Base-by-base conservation (phyloP, 23 tunicate species). In the Trididemnum miniatum region DNA sequence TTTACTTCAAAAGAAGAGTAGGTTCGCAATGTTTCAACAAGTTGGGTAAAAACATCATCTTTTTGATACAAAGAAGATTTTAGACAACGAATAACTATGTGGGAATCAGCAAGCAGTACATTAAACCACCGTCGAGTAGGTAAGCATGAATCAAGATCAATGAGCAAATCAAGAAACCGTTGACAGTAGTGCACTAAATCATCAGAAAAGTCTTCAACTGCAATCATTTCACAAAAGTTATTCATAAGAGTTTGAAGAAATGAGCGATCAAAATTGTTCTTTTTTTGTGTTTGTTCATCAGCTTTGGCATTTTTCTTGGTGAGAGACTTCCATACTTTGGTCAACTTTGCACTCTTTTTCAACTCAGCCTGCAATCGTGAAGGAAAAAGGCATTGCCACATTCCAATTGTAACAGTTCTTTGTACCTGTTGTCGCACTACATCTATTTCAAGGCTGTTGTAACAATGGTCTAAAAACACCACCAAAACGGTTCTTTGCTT, bases 401-500 rank as follows among this genome's bases (percentile, higher is more conserved):
- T 62, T 26, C 83, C 96, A 36, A 96, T 78, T 20, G 86, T 88
- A 29, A 96, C 75, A 0, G 99, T 96, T 75, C 79, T 71, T 38
- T 85, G 90, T 1, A 87, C 94, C 65, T 86, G 87, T 26, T 69
- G 44, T 32, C 97, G 65, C 2, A 96, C 96, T 54, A 88, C 89
- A 78, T 91, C 97, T 29, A 96, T 87, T 87, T 96, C 99, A 31
- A 96, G 72, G 57, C 97, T 91, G 74, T 86, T 96, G 85, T 91
- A 96, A 31, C 97, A 93, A 71, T 96, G 97, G 72, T 89, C 94
- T 67, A 96, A 44, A 72, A 96, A 96, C 29, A 77, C 85, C 25
- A 96, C 35, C n/a, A 91, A 80, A 26, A 96, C 60, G n/a, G 96
- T 91, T 22, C 94, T 72, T 71, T 91, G 90, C 12, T 63, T 44